phyloP scores from a whole-genome alignment of 2,113 vertebrate genomes.

The Triplophysa tibetana region DNA sequence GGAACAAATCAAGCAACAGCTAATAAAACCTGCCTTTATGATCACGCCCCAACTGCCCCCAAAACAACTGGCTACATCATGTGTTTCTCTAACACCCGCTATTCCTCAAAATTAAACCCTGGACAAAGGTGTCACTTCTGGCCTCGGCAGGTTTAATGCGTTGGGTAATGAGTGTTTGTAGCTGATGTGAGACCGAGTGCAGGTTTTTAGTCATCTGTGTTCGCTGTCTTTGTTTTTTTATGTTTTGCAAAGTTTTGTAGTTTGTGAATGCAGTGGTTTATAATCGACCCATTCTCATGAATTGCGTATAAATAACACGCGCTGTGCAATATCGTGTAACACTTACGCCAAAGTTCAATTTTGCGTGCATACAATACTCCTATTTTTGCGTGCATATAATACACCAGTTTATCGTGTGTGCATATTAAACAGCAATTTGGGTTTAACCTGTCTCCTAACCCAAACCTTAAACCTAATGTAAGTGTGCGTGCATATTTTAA shows the following conservation, averaged over 20 bases:
- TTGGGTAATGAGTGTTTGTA: conserved; percentile 74
- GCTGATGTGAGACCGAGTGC: conserved; percentile 58
- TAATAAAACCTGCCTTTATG: conserved; percentile 93
- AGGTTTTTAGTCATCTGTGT: background rate
- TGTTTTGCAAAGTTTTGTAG: no score
- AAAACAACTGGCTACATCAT: conserved; percentile 96
- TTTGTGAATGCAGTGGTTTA: background rate
- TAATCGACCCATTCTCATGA: no score
- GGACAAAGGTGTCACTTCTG: conserved; percentile 89
- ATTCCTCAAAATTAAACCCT: conserved; percentile 88
- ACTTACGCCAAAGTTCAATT: no score
- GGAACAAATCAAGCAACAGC: conserved; percentile 96
- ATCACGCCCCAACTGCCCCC: conserved; percentile 79
- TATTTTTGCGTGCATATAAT: no score
- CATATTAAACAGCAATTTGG: no score
- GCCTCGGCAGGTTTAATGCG: conserved; percentile 80
- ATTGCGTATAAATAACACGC: no score
- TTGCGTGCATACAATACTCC: no score
- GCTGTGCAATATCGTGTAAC: no score
- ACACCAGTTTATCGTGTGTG: no score
- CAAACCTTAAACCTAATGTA: no score
- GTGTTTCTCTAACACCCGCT: conserved; percentile 89
- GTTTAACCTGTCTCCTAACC: no score
- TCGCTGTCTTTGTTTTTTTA: background rate
- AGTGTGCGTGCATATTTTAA: no score